Conservation (phyloP, 2,797 vertebrate species). For the Gorsachius magnificus region DNA sequence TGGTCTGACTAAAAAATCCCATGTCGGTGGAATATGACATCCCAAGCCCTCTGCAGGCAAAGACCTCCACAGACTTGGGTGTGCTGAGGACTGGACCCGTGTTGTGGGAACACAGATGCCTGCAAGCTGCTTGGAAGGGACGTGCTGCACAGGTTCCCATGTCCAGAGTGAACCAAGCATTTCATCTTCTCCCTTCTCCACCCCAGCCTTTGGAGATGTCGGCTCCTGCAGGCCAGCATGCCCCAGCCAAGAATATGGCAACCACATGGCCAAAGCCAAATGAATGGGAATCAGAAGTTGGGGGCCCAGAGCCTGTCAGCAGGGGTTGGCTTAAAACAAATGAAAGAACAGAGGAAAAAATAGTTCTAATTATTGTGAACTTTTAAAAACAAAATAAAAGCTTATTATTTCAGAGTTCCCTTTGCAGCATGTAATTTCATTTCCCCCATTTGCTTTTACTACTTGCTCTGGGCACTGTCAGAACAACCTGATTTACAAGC, state of each 20-base stretch:
- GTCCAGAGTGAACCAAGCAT: background rate
- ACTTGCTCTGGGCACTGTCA: conserved; percentile 14
- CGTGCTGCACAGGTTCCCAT: background rate
- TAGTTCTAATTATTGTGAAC: background rate
- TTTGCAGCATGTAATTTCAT: conserved; percentile 29
- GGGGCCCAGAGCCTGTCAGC: background rate
- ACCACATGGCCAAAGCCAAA: background rate
- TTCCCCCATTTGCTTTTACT: conserved; percentile 41
- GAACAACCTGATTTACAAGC: conserved; percentile 43
- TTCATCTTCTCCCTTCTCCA: background rate
- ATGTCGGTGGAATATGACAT: fast-evolving
- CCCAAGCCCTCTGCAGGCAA: no score
- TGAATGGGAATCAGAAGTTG: background rate
- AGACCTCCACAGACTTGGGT: background rate
- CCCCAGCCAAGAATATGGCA: background rate
- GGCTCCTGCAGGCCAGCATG: background rate
- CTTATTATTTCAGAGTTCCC: background rate
- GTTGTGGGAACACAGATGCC: fast-evolving
- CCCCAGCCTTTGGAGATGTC: background rate
- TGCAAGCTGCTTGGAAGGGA: background rate
- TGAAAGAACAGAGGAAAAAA: background rate
- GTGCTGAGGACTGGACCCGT: background rate
- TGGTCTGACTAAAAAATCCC: background rate
- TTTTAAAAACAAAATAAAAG: background rate
- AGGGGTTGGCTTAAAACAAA: background rate